phyloP scores from a whole-genome alignment of 1,140 invertebrate genomes.

The Aphelenchoides fujianensis region DNA sequence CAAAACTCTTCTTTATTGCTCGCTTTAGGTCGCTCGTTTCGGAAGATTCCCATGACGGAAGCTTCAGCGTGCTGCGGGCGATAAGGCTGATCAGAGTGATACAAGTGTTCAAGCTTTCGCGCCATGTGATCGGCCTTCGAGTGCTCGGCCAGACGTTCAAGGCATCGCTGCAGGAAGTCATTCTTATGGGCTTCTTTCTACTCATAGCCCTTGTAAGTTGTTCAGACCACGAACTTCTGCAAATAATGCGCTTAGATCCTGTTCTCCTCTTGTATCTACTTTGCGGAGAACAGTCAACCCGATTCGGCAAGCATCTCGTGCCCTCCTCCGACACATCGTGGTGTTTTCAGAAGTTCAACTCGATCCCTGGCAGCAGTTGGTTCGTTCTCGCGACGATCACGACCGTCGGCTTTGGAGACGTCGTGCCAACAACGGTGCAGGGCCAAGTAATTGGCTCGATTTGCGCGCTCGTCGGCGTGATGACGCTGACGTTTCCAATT shows the following conservation, averaged over 20 bases:
- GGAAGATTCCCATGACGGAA: conserved; percentile 71
- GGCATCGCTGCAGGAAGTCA: conserved; percentile 97
- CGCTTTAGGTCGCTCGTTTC: conserved; percentile 77
- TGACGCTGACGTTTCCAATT: conserved; percentile 78
- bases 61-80: conserved; percentile 93
- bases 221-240: too few relatives aligned
- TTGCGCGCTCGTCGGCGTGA: conserved; percentile 80
- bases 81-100: conserved; percentile 94
- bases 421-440: conserved; percentile 73
- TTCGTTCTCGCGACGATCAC: conserved; percentile 83
- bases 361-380: conserved; percentile 93
- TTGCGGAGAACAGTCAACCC: conserved; percentile 90
- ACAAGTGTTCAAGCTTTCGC: conserved; percentile 95
- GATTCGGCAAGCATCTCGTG: too few relatives aligned
- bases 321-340: too few relatives aligned
- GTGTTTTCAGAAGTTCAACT: conserved; percentile 97
- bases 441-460: conserved; percentile 79
- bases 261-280: conserved; percentile 94
- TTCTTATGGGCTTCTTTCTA: conserved; percentile 76
- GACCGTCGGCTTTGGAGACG: conserved; percentile 66
- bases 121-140: conserved; percentile 94
- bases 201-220: conserved; percentile 95
- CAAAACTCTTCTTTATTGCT: conserved; percentile 75
- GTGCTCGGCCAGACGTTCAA: conserved; percentile 95
- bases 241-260: too few relatives aligned